Evolutionary conservation across 1,140 invertebrate genomes (phyloP), one percentile per base, ranked within the genome.

Genomic region (Phortica variegata): DNA sequence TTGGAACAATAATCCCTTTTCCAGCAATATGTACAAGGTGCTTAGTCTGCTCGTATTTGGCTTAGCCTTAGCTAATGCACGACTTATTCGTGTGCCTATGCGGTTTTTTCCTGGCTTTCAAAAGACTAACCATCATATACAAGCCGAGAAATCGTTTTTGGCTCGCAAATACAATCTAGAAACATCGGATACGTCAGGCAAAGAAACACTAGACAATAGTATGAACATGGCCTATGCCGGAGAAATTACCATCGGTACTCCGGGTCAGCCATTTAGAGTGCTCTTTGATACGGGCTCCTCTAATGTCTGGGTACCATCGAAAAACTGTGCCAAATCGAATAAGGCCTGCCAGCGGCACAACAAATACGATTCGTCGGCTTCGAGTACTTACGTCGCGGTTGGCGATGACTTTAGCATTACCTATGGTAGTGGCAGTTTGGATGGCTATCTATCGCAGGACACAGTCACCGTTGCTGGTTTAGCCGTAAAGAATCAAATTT

Each of bases 211-310:
- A 23, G 36, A 57, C 16, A 58, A 58, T 20, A 48, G 54, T 7
- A 17, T 52, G 29, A 58, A 58, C 9, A 18, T 58, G n/a, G 54
- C 57, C 37, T 58, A 58, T 26, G 54, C 54, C 79, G 96, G 96
- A n/a, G 82, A 81, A 1, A 96, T 98, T 55, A 78, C 79, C 0
- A 93, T 98, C 77, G 96, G 95, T 49, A 89, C 83, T 34, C 96
- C 96, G 21, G 85, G 89, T 23, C 95, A 98, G 79, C 79, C 78
- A 0, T 63, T 63, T 20, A 49, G 49, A 13, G 60, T 61, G 47
- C 38, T 62, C 2, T 61, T 62, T 10, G 58, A 58, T 19, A 61
- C 55, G 2, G 58, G 58, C 3, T 61, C 59, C 0, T 50, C 59
- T 10, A 57, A 61, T 43, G 39, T 61, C 1, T 61, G 58, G 59